These are phyloP conservation scores for Epinotia bilunana DNA, from an alignment of 2,888 invertebrate species.

Conservation along the genomic window DNA sequence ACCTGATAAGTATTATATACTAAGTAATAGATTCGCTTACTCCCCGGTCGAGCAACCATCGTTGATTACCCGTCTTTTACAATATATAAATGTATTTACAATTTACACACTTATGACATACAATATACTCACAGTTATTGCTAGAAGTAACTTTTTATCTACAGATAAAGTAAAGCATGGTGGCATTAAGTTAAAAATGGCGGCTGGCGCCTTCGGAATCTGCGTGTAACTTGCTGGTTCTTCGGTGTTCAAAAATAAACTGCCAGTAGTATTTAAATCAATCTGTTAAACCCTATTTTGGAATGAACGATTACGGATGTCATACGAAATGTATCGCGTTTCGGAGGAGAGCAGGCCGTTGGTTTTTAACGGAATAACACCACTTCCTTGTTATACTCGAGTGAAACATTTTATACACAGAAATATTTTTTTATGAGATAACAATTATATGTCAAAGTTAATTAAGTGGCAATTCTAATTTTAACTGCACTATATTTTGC, in stretches of 20 bases:
- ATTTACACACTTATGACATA: constrained; percentile 79
- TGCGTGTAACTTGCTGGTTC: constrained; percentile 20
- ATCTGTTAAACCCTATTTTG: constrained; percentile 35
- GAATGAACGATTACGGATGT: constrained; percentile 6
- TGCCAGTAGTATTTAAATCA: constrained; percentile 39
- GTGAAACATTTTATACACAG: constrained; percentile 83
- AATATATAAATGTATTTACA: constrained; percentile 82
- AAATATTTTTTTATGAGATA: constrained; percentile 82
- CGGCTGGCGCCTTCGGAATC: constrained; percentile 37
- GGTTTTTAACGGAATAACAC: constrained; percentile 63
- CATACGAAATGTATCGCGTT: constrained; percentile 13
- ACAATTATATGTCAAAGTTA: constrained; percentile 81
- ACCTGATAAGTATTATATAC: constrained; percentile 67
- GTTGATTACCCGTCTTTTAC: constrained; percentile 75
- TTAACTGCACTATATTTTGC: constrained; percentile 83
- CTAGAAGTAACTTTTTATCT: constrained; percentile 80
- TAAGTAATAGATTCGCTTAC: constrained; percentile 48
- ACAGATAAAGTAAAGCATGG: constrained; percentile 71
- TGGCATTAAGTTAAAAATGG: constrained; percentile 62
- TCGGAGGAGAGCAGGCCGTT: constrained; percentile 31
- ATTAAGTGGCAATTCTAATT: constrained; percentile 82
- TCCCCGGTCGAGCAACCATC: constrained; percentile 71
- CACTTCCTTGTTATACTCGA: constrained; percentile 76
- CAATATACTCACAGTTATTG: constrained; percentile 77
- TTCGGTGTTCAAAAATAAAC: constrained; percentile 27